A percentile compares a stretch with the other conserved stretches of the same genome.
Conservation (phyloP, 1,140 invertebrate species). For the Capitella teleta region DNA sequence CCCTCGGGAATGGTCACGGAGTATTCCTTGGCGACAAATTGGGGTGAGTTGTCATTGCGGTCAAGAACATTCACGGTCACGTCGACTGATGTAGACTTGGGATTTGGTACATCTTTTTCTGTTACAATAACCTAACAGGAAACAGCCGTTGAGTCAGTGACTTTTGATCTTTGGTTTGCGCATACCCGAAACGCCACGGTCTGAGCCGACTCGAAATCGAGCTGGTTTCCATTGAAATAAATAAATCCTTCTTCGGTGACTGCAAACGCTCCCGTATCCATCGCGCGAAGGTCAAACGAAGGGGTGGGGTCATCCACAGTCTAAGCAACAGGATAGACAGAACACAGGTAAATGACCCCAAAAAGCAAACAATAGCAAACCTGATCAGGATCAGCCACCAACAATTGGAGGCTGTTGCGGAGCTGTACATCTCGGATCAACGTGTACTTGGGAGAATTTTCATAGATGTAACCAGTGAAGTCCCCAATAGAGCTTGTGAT, state of each 20-base stretch:
- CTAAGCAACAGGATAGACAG: constrained; percentile 12
- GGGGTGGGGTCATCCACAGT: constrained; percentile 9
- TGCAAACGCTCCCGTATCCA: constrained; percentile 13
- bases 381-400: constrained; percentile 17
- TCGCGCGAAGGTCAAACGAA: constrained; percentile 12
- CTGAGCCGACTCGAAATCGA: constrained; percentile 19
- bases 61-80: constrained; percentile 17
- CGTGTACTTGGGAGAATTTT: constrained; percentile 18
- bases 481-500: constrained; percentile 4
- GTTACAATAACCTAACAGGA: constrained; percentile 18
- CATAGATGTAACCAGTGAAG: constrained; percentile 18
- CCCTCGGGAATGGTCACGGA: constrained; percentile 5
- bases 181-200: constrained; percentile 16
- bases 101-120: constrained; percentile 12
- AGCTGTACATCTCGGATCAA: constrained; percentile 10
- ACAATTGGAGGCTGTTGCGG: constrained; percentile 10
- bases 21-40: constrained; percentile 18
- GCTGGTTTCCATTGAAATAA: constrained; percentile 4
- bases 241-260: constrained; percentile 18
- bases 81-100: constrained; percentile 9
- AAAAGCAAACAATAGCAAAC: constrained; percentile 12
- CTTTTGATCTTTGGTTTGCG: too few relatives aligned
- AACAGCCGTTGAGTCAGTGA: too few relatives aligned
- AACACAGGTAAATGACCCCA: not conserved
- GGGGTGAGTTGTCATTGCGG: constrained; percentile 17